These are phyloP conservation scores for Phasia obesa DNA, from an alignment of 2,888 invertebrate species.

Conservation along the genomic window DNA sequence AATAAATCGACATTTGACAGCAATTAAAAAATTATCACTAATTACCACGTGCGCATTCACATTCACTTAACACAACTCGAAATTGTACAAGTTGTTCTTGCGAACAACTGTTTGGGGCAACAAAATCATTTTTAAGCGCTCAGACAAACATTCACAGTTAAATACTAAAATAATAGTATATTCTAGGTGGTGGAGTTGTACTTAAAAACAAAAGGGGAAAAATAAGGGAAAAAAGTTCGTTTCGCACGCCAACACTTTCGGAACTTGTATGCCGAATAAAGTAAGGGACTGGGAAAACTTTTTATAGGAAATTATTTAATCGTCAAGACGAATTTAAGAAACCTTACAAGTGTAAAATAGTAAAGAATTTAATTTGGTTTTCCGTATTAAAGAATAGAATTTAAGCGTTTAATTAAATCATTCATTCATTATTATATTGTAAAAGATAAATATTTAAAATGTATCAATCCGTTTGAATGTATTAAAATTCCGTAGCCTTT, in stretches of 20 bases:
- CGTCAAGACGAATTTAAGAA: too few relatives aligned
- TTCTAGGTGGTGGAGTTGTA: not conserved
- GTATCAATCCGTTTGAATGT: too few relatives aligned
- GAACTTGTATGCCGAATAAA: not conserved
- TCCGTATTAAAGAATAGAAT: too few relatives aligned
- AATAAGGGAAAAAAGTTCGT: constrained; percentile 37
- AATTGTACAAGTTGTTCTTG: constrained; percentile 58
- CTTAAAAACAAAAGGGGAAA: not conserved
- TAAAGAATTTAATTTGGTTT: too few relatives aligned
- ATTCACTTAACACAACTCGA: constrained; percentile 70
- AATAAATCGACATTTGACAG: constrained; percentile 80
- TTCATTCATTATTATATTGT: too few relatives aligned
- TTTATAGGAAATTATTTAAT: not conserved
- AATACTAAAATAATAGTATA: constrained; percentile 45
- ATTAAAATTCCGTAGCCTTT: too few relatives aligned
- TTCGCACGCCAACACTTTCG: constrained; percentile 65
- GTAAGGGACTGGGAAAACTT: not conserved
- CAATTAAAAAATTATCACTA: constrained; percentile 81
- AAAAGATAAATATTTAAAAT: too few relatives aligned
- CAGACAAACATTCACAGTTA: constrained; percentile 33
- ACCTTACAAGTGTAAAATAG: too few relatives aligned
- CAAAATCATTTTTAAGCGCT: constrained; percentile 34
- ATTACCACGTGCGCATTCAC: constrained; percentile 79
- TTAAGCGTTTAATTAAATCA: too few relatives aligned
- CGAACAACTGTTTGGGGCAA: constrained; percentile 18